Evolutionary conservation across 2,797 vertebrate species (phyloP), one percentile per base, ranked within the genome.

Genomic region (Chelon auratus): DNA sequence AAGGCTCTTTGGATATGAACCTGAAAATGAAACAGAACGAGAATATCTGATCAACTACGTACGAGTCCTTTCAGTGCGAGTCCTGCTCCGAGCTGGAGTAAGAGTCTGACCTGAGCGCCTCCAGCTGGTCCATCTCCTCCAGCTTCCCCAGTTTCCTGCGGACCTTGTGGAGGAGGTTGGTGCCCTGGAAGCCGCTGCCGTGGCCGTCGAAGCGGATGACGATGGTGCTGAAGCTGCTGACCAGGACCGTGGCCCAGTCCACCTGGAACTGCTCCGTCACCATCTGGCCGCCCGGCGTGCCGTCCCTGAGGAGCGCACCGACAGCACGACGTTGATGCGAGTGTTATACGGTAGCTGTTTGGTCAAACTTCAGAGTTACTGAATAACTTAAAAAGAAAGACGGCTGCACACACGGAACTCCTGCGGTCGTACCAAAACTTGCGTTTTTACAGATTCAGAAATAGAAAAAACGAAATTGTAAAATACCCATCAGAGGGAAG

Each of bases 141-240:
- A 96, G 68, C 33, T 86, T 51, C 1, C 97, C 98, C 83, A 99
- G 93, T 60, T 83, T 95, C 76, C 93, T 93, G 80, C 88, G 92
- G 70, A 99, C 94, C 61, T 96, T 95, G 0, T 99, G 97, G 45
- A 99, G 93, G 0, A 99, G 91, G 83, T 96, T 97, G 65, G 97
- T 97, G 1, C 98, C 98, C 82, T 96, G 97, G 84, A 97, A 99
- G 56, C 98, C 98, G 0, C 97, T 99, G 77, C 98, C 98, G 0
- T 97, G 95, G 22, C 98, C 97, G 0, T 99, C 98, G 0, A 97
- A 97, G 75, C 95, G 95, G 72, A 98, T 91, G 63, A 97, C 95
- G 3, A 99, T 94, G 55, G 95, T 92, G 0, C 93, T 93, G 58
- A 96, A 97, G 60, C 94, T 96, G 93, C 98, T 99, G 91, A 99